These are phyloP conservation scores for Candoia aspera DNA, from an alignment of 2,113 vertebrate species.

Conservation along the genomic window DNA sequence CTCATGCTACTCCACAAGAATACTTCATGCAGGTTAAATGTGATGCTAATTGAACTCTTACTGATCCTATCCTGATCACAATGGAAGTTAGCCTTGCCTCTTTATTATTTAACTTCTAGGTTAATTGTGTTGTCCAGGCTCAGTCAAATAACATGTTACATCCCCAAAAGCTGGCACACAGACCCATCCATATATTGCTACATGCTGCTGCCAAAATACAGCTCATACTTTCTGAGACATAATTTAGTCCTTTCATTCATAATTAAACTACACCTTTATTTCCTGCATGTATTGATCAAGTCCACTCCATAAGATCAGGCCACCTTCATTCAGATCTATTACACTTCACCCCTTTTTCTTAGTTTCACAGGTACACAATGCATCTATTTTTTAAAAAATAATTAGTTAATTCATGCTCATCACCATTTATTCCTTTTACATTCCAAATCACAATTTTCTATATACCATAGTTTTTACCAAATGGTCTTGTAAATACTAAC, in stretches of 20 bases:
- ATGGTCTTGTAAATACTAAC: not conserved
- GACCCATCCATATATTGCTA: not conserved
- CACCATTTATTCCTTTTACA: not conserved
- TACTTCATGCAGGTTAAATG: not conserved
- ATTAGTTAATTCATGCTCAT: not conserved
- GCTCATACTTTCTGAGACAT: not conserved
- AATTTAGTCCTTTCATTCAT: not conserved
- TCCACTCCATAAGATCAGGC: not conserved
- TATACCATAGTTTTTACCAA: not conserved
- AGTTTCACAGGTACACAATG: not conserved
- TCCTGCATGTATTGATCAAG: not conserved
- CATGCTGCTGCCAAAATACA: not conserved
- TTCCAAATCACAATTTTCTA: not conserved
- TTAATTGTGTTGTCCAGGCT: not conserved
- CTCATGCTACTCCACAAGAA: not conserved
- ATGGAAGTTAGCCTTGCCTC: not conserved
- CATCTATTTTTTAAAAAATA: not conserved
- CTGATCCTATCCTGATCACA: not conserved
- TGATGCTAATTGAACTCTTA: not conserved
- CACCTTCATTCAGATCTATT: not conserved
- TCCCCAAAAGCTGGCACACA: not conserved
- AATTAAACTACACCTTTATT: not conserved
- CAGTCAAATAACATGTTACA: not conserved
- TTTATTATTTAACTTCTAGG: not conserved
- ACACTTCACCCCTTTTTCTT: not conserved